Evolutionary conservation across 2,113 vertebrate genomes (phyloP), one percentile per base, ranked within the genome.

Genomic region (Amia ocellicauda): DNA sequence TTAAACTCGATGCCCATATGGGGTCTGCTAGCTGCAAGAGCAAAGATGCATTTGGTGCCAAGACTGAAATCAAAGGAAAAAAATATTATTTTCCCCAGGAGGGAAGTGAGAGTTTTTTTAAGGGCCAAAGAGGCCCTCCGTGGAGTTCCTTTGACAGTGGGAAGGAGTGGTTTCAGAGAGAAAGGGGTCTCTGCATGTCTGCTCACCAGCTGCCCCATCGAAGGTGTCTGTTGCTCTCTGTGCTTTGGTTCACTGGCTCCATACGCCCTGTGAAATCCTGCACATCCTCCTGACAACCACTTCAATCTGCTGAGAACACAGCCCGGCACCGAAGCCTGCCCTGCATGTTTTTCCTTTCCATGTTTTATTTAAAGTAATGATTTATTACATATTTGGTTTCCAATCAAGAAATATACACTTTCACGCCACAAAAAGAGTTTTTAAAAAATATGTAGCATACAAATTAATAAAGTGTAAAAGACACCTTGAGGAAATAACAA

Each of bases 21-120:
- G 63, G 61, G 51, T 23, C 3, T 54, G 22, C 20, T 24, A 22
- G 16, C 47, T 50, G 47, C 9, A 17, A 56, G 58, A 72, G 64
- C 64, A 43, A 59, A 70, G 45, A 53, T 55, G 62, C 63, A 60
- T 60, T 67, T 63, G 62, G 62, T 73, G 74, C 64, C 70, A 72
- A 76, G 70, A 70, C n/a, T 56, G 31, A 28, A 73, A 68, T 68
- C 62, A 66, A 68, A 64, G 62, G 55, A 52, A 66, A 42, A 68
- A 65, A 62, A 64, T 57, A 67, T 69, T 19, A 43, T 70, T 66
- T 74, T 47, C 71, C 63, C 65, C 58, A 8, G 71, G 69, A 59
- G 50, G 45, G 53, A 36, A 41, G 54, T 42, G 67, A 50, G 47
- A 22, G 58, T n/a, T 13, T 22, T 53, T 54, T 54, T 54, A 27